phyloP scores from a whole-genome alignment of 1,140 invertebrate genomes.

The Hermetia illucens region DNA sequence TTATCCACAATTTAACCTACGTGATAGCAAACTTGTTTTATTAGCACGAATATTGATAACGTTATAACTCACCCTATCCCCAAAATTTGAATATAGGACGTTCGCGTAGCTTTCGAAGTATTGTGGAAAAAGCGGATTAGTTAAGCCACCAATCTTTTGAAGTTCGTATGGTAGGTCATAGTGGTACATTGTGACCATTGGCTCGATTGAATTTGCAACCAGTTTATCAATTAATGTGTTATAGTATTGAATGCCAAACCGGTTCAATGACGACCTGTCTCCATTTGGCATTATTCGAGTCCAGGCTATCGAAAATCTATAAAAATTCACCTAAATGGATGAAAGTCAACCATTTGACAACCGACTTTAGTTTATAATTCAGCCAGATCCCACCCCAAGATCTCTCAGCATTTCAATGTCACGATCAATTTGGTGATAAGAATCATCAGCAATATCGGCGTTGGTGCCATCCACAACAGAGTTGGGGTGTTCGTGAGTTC shows the following conservation, averaged over 20 bases:
- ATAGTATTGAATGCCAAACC: slow-evolving; percentile 45
- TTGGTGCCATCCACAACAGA: slow-evolving; percentile 27
- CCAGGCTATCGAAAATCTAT: slow-evolving; percentile 40
- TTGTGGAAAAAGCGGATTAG: slow-evolving; percentile 32
- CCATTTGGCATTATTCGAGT: slow-evolving; percentile 40
- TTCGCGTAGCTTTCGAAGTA: slow-evolving; percentile 39
- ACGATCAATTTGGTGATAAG: slow-evolving; percentile 33
- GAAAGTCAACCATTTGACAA: no score
- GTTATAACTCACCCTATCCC: slow-evolving; percentile 27
- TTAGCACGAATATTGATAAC: no score
- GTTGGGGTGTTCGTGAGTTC: slow-evolving; percentile 33
- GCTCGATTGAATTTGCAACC: slow-evolving; percentile 34
- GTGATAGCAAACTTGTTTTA: no score
- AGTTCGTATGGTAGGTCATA: slow-evolving; percentile 41
- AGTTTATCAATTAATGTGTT: slow-evolving; percentile 44
- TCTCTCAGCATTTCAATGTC: slow-evolving; percentile 33
- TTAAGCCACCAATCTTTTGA: slow-evolving; percentile 43
- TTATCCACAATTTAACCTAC: slow-evolving; percentile 16
- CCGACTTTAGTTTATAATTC: no score
- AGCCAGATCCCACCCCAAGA: no score
- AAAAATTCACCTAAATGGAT: slow-evolving; percentile 17
- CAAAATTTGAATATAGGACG: slow-evolving; percentile 33
- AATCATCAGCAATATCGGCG: slow-evolving; percentile 35
- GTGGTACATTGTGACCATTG: slow-evolving; percentile 41
- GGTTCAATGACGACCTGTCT: slow-evolving; percentile 35